Evolutionary conservation across 2,797 vertebrate species (phyloP).

Genomic region (Babyrousa celebensis): DNA sequence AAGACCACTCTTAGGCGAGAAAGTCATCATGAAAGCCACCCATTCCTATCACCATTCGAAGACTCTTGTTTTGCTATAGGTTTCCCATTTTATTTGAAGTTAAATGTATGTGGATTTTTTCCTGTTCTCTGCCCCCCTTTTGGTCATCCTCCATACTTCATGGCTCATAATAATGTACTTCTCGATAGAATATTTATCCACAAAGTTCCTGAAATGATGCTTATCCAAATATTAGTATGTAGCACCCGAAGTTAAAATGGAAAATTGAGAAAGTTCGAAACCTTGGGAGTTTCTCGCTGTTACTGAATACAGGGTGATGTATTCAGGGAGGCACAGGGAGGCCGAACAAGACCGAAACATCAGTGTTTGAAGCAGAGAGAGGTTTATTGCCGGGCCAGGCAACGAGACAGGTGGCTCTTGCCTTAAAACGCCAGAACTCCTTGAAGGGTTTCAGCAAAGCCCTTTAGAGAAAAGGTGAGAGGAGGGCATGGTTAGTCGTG

Average conservation of each 20-base stretch:
- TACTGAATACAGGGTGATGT: no score
- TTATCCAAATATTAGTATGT: not conserved
- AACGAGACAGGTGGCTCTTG: no score
- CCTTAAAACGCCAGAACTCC: no score
- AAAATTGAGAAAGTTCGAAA: not conserved
- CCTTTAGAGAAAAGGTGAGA: no score
- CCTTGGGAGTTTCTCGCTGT: not conserved
- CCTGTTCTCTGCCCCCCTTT: not conserved
- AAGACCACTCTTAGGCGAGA: not conserved
- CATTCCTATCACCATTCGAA: not conserved
- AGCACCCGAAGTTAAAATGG: not conserved
- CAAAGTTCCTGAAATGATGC: not conserved
- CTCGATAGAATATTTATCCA: not conserved
- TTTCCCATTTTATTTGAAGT: not conserved
- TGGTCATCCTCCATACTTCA: not conserved
- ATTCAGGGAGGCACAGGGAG: no score
- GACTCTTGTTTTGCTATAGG: not conserved
- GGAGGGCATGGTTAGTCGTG: no score
- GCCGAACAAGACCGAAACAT: no score
- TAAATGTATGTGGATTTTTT: not conserved
- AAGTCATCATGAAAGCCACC: not conserved
- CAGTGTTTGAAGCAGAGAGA: no score
- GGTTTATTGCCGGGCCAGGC: no score
- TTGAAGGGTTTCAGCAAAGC: no score
- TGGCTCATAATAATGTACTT: not conserved